These are phyloP conservation scores for Lacerta viridis DNA, from an alignment of 2,797 vertebrate genomes.

Conservation along the genomic window DNA sequence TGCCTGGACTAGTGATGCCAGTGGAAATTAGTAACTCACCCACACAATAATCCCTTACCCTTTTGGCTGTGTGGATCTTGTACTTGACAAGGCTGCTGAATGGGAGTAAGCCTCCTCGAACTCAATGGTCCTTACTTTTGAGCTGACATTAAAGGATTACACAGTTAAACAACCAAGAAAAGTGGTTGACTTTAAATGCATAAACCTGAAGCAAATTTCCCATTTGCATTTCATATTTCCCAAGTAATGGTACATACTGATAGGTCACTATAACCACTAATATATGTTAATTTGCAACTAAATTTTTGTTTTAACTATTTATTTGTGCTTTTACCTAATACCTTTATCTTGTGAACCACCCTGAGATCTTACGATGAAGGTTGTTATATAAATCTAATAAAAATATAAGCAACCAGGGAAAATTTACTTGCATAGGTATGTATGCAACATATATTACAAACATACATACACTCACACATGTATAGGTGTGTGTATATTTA, in stretches of 20 bases:
- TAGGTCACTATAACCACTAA: background rate
- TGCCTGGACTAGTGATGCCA: background rate
- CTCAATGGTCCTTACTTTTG: no score
- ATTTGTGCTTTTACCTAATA: no score
- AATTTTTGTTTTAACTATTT: background rate
- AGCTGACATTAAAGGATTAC: no score
- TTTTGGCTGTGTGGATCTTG: background rate
- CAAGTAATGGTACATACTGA: background rate
- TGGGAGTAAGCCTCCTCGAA: no score
- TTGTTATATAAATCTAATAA: no score
- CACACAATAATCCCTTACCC: background rate
- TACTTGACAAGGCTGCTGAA: background rate
- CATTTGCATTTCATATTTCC: background rate
- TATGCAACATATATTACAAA: background rate
- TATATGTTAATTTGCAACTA: background rate
- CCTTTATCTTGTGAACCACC: no score
- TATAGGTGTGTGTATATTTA: no score
- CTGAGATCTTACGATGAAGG: no score
- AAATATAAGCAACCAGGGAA: no score
- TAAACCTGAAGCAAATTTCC: background rate
- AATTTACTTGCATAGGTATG: no score
- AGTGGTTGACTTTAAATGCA: no score
- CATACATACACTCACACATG: background rate
- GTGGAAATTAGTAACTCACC: background rate
- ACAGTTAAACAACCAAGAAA: no score